These are phyloP conservation scores for Virgularia gustaviana DNA, from an alignment of 92 coral and sea anemone species.

Conservation along the genomic window DNA sequence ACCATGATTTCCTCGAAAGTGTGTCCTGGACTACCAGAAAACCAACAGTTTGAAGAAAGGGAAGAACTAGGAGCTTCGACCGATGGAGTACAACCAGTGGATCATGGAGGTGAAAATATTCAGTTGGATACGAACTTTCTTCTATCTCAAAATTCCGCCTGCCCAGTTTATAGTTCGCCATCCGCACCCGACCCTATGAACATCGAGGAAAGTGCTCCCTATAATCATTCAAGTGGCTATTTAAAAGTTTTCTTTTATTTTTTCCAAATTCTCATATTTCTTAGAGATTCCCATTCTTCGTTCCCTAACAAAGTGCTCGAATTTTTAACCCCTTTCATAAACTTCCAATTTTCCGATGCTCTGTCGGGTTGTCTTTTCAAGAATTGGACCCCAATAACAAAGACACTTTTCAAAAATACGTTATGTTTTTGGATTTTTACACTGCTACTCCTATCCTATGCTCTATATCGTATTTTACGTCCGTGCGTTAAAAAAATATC, in stretches of 20 bases:
- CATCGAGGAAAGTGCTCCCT: neutral
- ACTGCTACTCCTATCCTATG: neutral
- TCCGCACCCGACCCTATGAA: neutral
- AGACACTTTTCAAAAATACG: conserved; percentile 8
- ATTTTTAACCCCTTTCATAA: conserved; percentile 7
- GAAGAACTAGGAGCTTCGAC: too few relatives aligned
- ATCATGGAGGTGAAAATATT: too few relatives aligned
- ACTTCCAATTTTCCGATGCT: conserved; percentile 16
- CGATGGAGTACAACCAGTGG: neutral
- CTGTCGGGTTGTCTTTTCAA: conserved; percentile 4
- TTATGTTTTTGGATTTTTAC: neutral
- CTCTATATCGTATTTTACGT: neutral
- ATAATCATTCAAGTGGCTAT: conserved; percentile 13
- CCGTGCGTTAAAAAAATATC: neutral
- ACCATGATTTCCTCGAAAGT: too few relatives aligned
- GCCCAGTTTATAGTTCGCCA: too few relatives aligned
- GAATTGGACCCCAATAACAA: neutral
- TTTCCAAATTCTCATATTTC: conserved; percentile 1
- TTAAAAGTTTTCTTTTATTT: conserved; percentile 23
- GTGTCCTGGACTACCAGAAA: neutral
- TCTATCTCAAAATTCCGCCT: neutral
- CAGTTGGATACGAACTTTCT: neutral
- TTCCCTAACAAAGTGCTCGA: neutral
- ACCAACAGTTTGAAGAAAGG: neutral
- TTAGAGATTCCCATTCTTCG: conserved; percentile 1